Evolutionary conservation across 2,113 vertebrate genomes (phyloP), one percentile per base, ranked within the genome.

Genomic region (Varanus komodoensis): DNA sequence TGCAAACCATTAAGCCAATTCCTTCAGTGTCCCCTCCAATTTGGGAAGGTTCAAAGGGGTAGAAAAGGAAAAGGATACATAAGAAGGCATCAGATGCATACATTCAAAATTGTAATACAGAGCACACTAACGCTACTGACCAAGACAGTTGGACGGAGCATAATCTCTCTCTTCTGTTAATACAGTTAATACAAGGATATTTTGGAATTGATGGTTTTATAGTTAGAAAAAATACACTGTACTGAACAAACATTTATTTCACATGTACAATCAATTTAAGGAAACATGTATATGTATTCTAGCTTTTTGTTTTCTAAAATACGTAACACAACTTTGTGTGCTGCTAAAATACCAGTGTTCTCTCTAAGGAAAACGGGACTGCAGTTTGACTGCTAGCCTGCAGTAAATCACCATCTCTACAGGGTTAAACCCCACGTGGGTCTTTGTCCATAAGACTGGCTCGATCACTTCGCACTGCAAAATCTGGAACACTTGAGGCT

Each of bases 361-460:
- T 95, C 96, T 96, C 97, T 96, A 97, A 97, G 96, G 94, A 95
- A 96, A 82, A 95, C 95, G 96, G 95, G 95, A 95, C 96, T 96
- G 95, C 96, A 89, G 90, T 89, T 93, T 92, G 77, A 68, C 89
- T n/a, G 25, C 0, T 93, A 92, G 92, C 94, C 94, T 94, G 96
- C 57, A 67, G 87, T 38, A 4, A 95, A 85, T 6, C 19, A 9
- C 52, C 69, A 21, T 50, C 71, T 8, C 5, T 50, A 8, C 34
- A 14, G 61, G 57, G 79, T 73, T 8, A 21, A n/a, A 67, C 34
- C 82, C 44, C 23, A 6, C 3, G 27, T 1, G 17, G 44, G 4
- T 19, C 14, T 12, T 5, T 0, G 75, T 83, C 81, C 64, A 67
- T 93, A 75, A 92, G 74, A 34, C 89, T 19, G 81, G 80, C 82